Evolutionary conservation across 2,797 vertebrate genomes (phyloP).

Genomic region (Scomberomorus guttatus): DNA sequence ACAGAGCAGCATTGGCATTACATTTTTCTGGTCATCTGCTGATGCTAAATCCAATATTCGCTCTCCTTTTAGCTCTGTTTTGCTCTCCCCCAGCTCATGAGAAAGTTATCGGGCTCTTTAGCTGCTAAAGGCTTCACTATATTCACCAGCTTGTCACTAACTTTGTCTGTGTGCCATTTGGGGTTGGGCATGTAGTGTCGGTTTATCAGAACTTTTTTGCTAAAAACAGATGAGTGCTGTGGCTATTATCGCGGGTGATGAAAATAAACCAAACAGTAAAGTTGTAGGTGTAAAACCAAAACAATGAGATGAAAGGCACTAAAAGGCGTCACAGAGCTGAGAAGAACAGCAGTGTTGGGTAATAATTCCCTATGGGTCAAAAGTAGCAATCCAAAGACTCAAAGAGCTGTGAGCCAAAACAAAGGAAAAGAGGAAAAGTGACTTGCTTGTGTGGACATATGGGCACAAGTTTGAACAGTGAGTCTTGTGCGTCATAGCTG

Average conservation of each 20-base stretch:
- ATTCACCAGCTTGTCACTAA: background rate
- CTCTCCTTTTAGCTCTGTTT: no score
- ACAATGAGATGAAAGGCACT: no score
- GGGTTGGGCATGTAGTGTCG: no score
- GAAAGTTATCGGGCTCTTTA: no score
- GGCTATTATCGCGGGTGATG: no score
- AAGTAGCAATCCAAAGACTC: background rate
- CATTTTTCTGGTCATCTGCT: background rate
- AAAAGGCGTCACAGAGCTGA: background rate
- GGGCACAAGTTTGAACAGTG: conserved; percentile 41
- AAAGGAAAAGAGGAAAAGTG: background rate
- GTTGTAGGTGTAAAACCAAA: background rate
- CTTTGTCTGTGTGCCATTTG: background rate
- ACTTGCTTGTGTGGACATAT: conserved; percentile 23
- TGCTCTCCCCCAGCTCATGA: no score
- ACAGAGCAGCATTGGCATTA: background rate
- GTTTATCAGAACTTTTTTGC: background rate
- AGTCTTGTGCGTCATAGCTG: conserved; percentile 61
- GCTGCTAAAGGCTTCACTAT: no score
- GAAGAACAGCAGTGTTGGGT: background rate
- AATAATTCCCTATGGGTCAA: background rate
- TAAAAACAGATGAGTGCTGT: background rate
- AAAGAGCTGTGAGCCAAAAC: conserved; percentile 17
- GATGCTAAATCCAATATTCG: no score
- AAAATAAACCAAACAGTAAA: background rate